These are phyloP conservation scores for Lepus europaeus DNA, from an alignment of 2,113 vertebrate species.

Conservation along the genomic window DNA sequence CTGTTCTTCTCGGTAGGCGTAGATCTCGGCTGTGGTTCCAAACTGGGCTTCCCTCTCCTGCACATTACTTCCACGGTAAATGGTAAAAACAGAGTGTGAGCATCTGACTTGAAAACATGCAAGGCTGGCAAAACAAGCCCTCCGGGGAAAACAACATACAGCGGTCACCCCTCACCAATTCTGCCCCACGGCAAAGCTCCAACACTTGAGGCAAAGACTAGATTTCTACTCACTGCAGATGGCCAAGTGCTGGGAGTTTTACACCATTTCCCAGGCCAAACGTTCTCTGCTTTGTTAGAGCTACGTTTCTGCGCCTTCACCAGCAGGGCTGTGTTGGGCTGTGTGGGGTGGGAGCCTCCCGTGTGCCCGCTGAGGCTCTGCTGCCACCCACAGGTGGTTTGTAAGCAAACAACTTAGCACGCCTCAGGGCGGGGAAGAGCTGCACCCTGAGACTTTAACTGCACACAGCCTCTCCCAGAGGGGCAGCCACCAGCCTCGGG, in stretches of 20 bases:
- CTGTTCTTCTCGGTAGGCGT: constrained; percentile 97
- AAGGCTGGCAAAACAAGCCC: not conserved
- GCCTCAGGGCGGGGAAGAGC: too few species aligned
- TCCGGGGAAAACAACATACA: not conserved
- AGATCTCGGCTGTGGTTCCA: constrained; percentile 98
- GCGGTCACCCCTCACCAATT: not conserved
- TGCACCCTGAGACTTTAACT: too few species aligned
- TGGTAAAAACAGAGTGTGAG: not conserved
- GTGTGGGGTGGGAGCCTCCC: not conserved
- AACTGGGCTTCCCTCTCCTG: constrained; percentile 93
- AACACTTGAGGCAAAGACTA: not conserved
- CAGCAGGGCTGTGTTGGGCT: not conserved
- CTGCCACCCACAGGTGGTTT: too few species aligned
- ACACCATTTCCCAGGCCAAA: not conserved
- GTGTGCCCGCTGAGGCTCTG: too few species aligned
- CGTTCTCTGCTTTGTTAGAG: not conserved
- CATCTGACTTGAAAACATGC: not conserved
- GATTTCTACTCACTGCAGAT: not conserved
- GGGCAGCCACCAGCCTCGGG: too few species aligned
- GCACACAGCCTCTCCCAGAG: too few species aligned
- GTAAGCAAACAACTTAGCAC: too few species aligned
- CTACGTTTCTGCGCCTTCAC: too few species aligned
- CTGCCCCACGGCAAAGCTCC: not conserved
- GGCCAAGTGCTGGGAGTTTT: not conserved
- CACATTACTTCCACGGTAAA: constrained; percentile 85